These are phyloP conservation scores for Osmerus mordax DNA, from an alignment of 2,113 vertebrate genomes.

Conservation along the genomic window DNA sequence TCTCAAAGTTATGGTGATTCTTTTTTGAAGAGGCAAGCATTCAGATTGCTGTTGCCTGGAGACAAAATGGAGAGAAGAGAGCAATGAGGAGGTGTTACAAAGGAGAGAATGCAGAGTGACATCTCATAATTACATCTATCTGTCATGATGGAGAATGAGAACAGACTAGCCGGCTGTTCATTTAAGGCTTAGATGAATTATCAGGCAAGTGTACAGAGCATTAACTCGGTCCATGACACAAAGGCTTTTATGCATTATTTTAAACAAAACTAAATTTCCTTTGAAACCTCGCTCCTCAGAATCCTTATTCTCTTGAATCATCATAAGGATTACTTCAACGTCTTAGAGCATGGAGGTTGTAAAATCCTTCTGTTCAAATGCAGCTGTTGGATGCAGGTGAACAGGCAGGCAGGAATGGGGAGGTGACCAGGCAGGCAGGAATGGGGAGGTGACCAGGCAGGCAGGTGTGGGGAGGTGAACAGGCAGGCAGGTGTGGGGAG, in stretches of 20 bases:
- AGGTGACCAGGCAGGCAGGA: not conserved
- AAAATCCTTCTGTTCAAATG: too few species aligned
- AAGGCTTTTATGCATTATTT: not conserved
- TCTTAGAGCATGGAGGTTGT: too few species aligned
- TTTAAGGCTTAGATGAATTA: constrained; percentile 21
- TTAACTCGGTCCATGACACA: not conserved
- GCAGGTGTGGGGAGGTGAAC: too few species aligned
- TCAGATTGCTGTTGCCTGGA: constrained; percentile 70
- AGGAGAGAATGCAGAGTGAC: constrained; percentile 58
- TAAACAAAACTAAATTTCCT: not conserved
- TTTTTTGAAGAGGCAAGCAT: constrained; percentile 65
- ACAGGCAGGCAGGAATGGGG: not conserved
- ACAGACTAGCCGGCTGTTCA: constrained; percentile 30
- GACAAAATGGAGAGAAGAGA: constrained; percentile 63
- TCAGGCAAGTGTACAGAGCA: not conserved
- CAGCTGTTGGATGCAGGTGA: not conserved
- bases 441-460: too few species aligned
- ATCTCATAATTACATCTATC: constrained; percentile 57
- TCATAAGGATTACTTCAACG: too few species aligned
- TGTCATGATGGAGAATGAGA: constrained; percentile 25
- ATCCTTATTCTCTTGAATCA: too few species aligned
- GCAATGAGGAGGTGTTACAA: constrained; percentile 63
- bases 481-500: too few species aligned
- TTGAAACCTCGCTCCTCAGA: not conserved
- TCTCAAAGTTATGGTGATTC: constrained; percentile 72